Evolutionary conservation across 2,113 vertebrate species (phyloP).

Genomic region (Silurus meridionalis): DNA sequence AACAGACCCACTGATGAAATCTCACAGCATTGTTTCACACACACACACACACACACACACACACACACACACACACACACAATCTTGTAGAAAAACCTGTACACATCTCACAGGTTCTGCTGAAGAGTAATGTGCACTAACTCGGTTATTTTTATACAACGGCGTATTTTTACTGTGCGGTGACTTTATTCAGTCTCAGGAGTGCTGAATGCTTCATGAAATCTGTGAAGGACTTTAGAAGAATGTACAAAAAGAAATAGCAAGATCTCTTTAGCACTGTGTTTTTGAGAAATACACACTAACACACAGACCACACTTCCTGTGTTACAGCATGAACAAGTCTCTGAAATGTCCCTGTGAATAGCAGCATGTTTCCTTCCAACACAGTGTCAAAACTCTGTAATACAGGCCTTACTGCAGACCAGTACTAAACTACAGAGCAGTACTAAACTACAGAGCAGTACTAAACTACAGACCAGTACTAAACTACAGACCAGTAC

Average conservation of each 20-base stretch:
- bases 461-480: no score
- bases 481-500: no score
- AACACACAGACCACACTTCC: not conserved
- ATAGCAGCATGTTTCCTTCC: not conserved
- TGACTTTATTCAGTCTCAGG: not conserved
- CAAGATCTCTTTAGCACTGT: not conserved
- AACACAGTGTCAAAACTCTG: not conserved
- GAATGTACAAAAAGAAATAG: not conserved
- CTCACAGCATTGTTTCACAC: conserved; percentile 35
- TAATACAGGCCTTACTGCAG: not conserved
- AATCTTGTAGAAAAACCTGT: not conserved
- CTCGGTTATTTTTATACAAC: not conserved
- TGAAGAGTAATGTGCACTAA: not conserved
- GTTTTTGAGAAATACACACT: not conserved
- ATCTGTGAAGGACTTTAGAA: not conserved
- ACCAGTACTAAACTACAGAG: not conserved
- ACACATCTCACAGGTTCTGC: not conserved
- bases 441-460: no score
- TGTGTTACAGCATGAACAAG: not conserved
- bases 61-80: conserved; percentile 29
- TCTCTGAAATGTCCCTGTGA: not conserved
- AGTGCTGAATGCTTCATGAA: not conserved
- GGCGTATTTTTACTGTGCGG: no score
- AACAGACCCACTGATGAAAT: conserved; percentile 49
- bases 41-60: conserved; percentile 15